Conservation (phyloP, 2,797 vertebrate genomes). For the Trachurus trachurus region DNA sequence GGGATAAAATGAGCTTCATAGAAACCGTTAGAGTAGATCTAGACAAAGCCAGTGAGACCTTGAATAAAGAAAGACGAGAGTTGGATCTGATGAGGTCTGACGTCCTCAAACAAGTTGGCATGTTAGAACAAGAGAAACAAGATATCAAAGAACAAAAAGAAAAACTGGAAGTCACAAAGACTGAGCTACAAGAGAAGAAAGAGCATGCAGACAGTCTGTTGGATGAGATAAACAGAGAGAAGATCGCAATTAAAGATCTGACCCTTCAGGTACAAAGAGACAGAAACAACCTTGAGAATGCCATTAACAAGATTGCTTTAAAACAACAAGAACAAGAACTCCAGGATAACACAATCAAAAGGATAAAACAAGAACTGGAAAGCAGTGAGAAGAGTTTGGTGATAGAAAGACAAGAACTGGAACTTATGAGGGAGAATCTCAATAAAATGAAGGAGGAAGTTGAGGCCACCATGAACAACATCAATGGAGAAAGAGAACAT, state of each 20-base stretch:
- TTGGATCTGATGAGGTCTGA: background rate
- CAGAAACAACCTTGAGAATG: background rate
- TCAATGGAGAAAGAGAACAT: background rate
- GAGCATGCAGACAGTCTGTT: background rate
- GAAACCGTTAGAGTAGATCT: no score
- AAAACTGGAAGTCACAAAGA: no score
- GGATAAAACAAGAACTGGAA: no score
- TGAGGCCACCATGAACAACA: background rate
- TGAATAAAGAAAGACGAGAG: background rate
- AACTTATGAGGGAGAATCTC: background rate
- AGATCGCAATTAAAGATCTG: background rate
- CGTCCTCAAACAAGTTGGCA: no score
- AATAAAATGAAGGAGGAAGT: background rate
- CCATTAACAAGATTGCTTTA: background rate
- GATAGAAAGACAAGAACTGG: background rate
- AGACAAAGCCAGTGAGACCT: no score
- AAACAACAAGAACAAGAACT: background rate
- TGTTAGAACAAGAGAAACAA: no score
- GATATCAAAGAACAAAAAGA: no score
- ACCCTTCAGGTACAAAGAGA: background rate
- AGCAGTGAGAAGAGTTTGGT: background rate
- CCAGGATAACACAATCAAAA: no score
- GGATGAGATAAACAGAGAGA: conserved; percentile 5
- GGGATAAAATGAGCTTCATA: no score
- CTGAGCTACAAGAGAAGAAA: no score